Evolutionary conservation across 2,113 vertebrate genomes (phyloP).

Genomic region (Galeopterus variegatus): DNA sequence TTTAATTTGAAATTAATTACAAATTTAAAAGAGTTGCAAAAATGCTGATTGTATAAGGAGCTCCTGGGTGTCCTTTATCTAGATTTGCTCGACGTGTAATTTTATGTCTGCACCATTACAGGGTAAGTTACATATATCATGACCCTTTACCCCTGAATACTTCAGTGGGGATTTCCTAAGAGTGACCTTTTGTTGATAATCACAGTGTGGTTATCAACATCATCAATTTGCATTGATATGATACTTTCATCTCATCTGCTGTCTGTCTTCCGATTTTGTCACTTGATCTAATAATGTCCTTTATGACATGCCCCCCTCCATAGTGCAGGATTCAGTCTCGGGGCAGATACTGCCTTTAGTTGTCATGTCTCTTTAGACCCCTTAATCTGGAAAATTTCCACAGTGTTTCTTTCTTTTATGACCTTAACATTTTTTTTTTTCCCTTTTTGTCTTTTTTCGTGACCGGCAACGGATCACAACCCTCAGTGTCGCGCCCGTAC

Average conservation of each 20-base stretch:
- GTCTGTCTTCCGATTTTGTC: neutral
- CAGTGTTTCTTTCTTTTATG: neutral
- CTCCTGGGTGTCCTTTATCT: neutral
- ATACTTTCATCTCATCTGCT: neutral
- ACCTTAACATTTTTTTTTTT: neutral
- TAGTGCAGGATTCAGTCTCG: neutral
- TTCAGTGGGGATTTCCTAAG: neutral
- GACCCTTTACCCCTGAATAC: neutral
- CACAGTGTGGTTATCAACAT: neutral
- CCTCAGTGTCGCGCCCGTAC: too few species aligned
- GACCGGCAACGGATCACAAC: too few species aligned
- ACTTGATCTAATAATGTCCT: neutral
- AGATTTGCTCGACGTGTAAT: neutral
- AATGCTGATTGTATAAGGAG: neutral
- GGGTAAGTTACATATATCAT: fast-evolving
- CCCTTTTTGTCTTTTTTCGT: too few species aligned
- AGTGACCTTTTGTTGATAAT: neutral
- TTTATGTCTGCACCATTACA: neutral
- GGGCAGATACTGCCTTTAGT: neutral
- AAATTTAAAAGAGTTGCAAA: neutral
- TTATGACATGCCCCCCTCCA: fast-evolving
- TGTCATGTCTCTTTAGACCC: neutral
- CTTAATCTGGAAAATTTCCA: neutral
- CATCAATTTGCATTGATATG: too few species aligned
- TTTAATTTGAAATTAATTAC: neutral